Evolutionary conservation across 53 echinoderm and acorn worm genomes (phyloP), one percentile per base, ranked within the genome.

Genomic region (Paelopatides confundens): DNA sequence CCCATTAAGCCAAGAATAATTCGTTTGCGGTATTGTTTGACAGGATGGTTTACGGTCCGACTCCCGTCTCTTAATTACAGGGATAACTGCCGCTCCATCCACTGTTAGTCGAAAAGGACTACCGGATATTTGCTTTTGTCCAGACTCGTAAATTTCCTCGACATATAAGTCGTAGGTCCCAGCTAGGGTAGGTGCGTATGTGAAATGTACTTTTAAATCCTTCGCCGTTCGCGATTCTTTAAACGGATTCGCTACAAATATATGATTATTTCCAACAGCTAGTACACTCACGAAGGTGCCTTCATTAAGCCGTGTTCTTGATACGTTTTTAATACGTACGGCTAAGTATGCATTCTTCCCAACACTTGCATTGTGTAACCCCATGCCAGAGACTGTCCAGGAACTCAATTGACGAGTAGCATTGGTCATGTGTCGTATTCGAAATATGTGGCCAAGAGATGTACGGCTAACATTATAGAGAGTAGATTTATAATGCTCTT

Each of bases 61-160:
- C 21, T 77, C 31, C 2, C 10, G 24, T 50, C 37, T 47, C 5
- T 26, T 18, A 2, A 37, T 39, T 15, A 4, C 77, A 30, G 48
- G 14, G 3, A 11, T 35, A 6, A 17, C 17, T 12, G 26, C 6
- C 6, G 48, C 9, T 27, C 77, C 77, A 4, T 26, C 15, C 31
- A 77, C 37, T 27, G 3, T 48, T 24, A 77, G 31, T 31, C 77
- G 77, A 50, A 77, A 77, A 7, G 77, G 77, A 21, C 77, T 77
- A 7, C 77, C 50, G 9, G 77, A 39, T 10, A 50, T 48, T 49
- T 77, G 77, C 1, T 5, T 24, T 29, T 77, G 77, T 0, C 3
- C 15, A 6, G 9, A 14, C 26, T 26, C 7, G 1, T 11, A 13
- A 5, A 77, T 43, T 49, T 77, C 47, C 28, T 77, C 77, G 14